Evolutionary conservation across 2,113 vertebrate genomes (phyloP), one percentile per base, ranked within the genome.

Genomic region (Corvus cornix): DNA sequence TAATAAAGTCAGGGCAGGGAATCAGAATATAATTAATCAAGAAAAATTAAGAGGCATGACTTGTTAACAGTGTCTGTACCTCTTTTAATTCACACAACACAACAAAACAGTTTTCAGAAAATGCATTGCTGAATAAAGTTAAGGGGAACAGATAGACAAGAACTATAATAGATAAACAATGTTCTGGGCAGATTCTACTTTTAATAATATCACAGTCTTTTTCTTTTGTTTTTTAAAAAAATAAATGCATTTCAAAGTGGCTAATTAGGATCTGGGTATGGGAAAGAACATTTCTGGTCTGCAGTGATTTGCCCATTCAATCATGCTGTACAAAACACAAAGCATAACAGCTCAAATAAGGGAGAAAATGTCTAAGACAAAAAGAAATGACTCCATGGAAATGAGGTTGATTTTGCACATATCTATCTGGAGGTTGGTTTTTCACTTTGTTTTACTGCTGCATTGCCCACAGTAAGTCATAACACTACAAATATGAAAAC

Each of bases 351-450:
- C 56, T 91, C 86, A 93, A 97, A 90, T 91, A 96, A 95, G 28
- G 67, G 79, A 48, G 77, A 90, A 93, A 87, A 80, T 93, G 93
- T 68, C 51, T 69, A 73, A 87, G 55, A 78, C 41, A 69, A 90
- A 95, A 95, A 60, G 9, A 97, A 94, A 91, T 89, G 0, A 56
- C 91, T 94, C 58, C 0, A 24, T 95, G 81, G 72, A 97, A 94
- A 96, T 93, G n/a, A 93, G 79, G 69, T 66, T 89, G 89, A 79
- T 92, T 96, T 97, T 96, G 27, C n/a, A 89, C 43, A 24, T 72
- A n/a, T 30, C 64, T 92, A 3, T 77, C 43, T 81, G 60, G 39
- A 63, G 8, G 19, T 23, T 86, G 44, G 21, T 49, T 68, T 41
- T 75, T 79, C 15, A 33, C n/a, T 92, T 89, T 28, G 31, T 89